phyloP scores from a whole-genome alignment of 2,113 vertebrate species.

The Vicugna pacos region DNA sequence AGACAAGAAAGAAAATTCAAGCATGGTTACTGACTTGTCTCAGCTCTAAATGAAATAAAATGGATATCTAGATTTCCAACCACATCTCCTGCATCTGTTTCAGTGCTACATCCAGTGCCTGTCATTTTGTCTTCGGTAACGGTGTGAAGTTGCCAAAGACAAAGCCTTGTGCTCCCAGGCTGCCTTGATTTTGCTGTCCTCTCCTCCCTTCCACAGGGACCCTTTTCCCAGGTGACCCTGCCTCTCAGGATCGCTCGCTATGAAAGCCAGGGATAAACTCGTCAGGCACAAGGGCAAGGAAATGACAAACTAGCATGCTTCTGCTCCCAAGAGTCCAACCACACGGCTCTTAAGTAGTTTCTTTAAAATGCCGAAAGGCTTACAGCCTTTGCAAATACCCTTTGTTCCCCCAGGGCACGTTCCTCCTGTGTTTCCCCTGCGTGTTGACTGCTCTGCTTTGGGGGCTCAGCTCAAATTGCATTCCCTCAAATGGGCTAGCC shows the following conservation, averaged over 20 bases:
- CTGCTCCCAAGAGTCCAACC: not conserved
- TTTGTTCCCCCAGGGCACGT: not conserved
- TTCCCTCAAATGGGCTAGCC: not conserved
- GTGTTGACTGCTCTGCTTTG: not conserved
- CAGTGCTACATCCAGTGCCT: not conserved
- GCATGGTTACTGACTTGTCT: not conserved
- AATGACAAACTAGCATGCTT: not conserved
- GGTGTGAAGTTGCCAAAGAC: not conserved
- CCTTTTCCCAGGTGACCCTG: not conserved
- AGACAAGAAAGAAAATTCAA: not conserved
- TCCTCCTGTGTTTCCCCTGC: not conserved
- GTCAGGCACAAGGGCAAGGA: not conserved
- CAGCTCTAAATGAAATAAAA: not conserved
- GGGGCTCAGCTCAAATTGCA: not conserved
- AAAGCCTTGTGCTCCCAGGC: not conserved
- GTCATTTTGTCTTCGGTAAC: not conserved
- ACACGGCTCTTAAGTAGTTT: rapidly evolving
- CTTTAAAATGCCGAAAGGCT: not conserved
- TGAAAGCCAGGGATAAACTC: not conserved
- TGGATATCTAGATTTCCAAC: not conserved
- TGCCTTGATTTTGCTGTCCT: not conserved
- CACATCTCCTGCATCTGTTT: not conserved
- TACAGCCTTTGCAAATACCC: not conserved
- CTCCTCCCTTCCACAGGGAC: not conserved
- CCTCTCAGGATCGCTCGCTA: not conserved